Evolutionary conservation across 2,888 invertebrate species (phyloP), one percentile per base, ranked within the genome.

Genomic region (Rhopalosiphum nymphaeae): DNA sequence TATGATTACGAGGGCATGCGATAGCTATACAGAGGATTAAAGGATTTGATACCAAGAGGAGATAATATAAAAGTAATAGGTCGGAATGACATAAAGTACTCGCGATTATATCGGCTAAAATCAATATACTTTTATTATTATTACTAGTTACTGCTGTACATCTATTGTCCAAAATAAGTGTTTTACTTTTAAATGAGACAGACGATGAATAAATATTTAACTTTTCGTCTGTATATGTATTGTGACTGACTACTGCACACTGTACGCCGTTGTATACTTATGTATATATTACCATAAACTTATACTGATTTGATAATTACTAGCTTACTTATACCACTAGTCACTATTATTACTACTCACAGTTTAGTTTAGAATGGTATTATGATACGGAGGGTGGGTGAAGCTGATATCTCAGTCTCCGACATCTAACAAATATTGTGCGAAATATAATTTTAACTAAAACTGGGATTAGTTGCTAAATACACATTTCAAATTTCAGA

Each of bases 41-140:
- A 90, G 67, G 90, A 49, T 90, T 90, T 90, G 67, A 78, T 78
- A n/a, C 36, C 7, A 36, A 49, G 36, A 91, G 25, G 90, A 67
- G 90, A 90, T 67, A 67, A 67, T 90, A 67, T 90, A 61, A 90
- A 67, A 46, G n/a, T 49, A 90, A 67, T 90, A 49, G 46, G 61
- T 67, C 25, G 46, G n/a, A 67, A 67, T 21, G 46, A 61, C n/a
- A n/a, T 67, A 21, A 21, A 67, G n/a, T 90, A 90, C 21, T 90
- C 26, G 25, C 36, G 61, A 67, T 16, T 57, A 89, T 67, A 67
- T 56, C 42, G 26, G 26, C 42, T 25, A 57, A 89, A 89, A 44
- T 44, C 29, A 3, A 46, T n/a, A 89, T 61, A 44, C 29, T 57
- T 61, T 46, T 36, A 61, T 57, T 44, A 57, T 61, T 44, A 46